Conservation (phyloP, 1,140 invertebrate species). For the Bombyx mandarina region DNA sequence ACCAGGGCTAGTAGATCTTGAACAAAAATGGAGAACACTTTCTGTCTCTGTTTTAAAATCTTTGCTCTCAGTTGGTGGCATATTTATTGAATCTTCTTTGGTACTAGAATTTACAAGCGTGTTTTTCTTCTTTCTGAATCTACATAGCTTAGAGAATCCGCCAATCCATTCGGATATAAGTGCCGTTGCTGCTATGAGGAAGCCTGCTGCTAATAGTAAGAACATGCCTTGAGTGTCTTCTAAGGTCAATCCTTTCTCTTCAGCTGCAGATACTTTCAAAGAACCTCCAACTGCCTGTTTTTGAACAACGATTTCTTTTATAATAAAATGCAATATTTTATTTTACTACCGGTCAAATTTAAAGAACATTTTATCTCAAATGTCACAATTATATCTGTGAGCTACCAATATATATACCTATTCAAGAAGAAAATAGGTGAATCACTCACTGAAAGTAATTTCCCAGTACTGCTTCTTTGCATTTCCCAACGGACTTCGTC, state of each 20-base stretch:
- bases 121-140: slow-evolving; percentile 24
- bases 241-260: slow-evolving; percentile 78
- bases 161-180: slow-evolving; percentile 75
- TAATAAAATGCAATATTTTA: neutral
- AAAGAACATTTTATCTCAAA: too few relatives aligned
- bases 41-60: slow-evolving; percentile 13
- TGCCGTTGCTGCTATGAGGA: slow-evolving; percentile 71
- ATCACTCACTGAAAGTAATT: slow-evolving; percentile 70
- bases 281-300: slow-evolving; percentile 27
- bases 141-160: slow-evolving; percentile 74
- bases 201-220: slow-evolving; percentile 77
- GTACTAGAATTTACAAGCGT: slow-evolving; percentile 20
- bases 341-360: too few relatives aligned
- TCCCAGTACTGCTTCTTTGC: slow-evolving; percentile 73
- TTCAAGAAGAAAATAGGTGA: too few relatives aligned
- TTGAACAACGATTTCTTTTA: too few relatives aligned
- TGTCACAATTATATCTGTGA: too few relatives aligned
- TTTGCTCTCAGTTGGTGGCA: slow-evolving; percentile 15
- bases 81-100: slow-evolving; percentile 13
- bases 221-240: slow-evolving; percentile 87
- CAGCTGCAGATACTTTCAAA: slow-evolving; percentile 54
- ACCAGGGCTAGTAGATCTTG: slow-evolving; percentile 27
- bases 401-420: too few relatives aligned
- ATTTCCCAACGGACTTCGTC: slow-evolving; percentile 79
- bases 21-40: slow-evolving; percentile 20